These are phyloP conservation scores for Pipa parva DNA, from an alignment of 2,113 vertebrate species.

Conservation along the genomic window DNA sequence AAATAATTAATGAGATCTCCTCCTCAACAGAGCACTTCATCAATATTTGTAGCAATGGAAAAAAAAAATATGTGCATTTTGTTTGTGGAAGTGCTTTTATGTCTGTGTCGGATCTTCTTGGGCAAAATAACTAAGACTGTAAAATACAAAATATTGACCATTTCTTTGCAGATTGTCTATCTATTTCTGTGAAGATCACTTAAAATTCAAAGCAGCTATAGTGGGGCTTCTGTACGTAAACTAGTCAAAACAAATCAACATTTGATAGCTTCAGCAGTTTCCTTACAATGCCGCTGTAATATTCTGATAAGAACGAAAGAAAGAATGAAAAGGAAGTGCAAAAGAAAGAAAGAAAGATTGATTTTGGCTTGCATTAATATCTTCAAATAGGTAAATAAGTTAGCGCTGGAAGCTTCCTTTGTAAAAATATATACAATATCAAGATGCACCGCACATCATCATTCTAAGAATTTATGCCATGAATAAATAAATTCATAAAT, in stretches of 20 bases:
- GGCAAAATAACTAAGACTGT: slow-evolving; percentile 55
- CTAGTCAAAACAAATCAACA: not conserved
- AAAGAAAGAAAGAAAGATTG: no score
- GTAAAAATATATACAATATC: no score
- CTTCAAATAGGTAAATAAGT: no score
- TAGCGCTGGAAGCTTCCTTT: no score
- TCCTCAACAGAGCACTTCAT: slow-evolving; percentile 65
- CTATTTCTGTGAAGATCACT: slow-evolving; percentile 49
- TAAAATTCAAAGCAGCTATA: slow-evolving; percentile 16
- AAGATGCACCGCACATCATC: no score
- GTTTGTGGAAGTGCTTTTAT: slow-evolving; percentile 61
- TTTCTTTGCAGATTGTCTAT: slow-evolving; percentile 49
- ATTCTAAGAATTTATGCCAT: no score
- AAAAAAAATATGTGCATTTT: slow-evolving; percentile 55
- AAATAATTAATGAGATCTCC: slow-evolving; percentile 84
- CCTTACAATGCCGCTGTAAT: not conserved
- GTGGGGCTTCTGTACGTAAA: not conserved
- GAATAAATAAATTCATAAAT: no score
- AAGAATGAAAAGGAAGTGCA: no score
- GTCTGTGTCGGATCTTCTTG: slow-evolving; percentile 52
- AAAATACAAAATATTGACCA: slow-evolving; percentile 69
- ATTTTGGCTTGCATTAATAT: no score
- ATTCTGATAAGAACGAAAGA: no score
- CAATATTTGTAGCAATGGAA: slow-evolving; percentile 66
- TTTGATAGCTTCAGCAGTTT: not conserved